Evolutionary conservation across 2,888 invertebrate species (phyloP), one percentile per base, ranked within the genome.

Genomic region (Pycnomerus fuliginosus): DNA sequence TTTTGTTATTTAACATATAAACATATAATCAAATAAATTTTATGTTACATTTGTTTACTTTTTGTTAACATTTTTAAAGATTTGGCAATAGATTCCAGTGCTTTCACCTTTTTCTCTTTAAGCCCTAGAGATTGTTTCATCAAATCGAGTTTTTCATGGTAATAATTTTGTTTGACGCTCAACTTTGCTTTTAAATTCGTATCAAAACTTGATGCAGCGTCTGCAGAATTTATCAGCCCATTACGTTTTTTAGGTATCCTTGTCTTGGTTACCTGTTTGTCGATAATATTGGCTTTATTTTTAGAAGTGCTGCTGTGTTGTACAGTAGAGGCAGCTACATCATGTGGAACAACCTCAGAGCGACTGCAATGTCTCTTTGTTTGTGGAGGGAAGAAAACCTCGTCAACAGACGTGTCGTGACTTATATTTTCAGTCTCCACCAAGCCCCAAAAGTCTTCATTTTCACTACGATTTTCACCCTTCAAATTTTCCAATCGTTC

Each of bases 1-100:
- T 29, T 11, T n/a, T 29, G 11, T 10, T 11, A 25, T 24, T 29
- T 29, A 12, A 13, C n/a, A 29, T 8, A 13, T 29, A 12, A 29
- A 13, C 10, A 27, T 7, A 27, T 27, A 8, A 27, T 27, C 4
- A 20, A 20, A 20, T 20, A 7, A 20, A 20, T 7, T 20, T 20
- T 20, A 7, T 7, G 20, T n/a, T n/a, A 5, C 17, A 7, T 5
- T 29, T 12, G 13, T 11, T 11, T 5, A 29, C 14, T 12, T 29
- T 8, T 14, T 20, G 8, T 5, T 5, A 20, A 20, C 4, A 20
- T 20, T 20, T 8, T 20, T 20, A 20, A 8, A 20, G 5, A 5
- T 8, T 20, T 20, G 5, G 20, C 20, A 20, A 20, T 20, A 8
- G 20, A 20, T 20, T 20, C 20, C 20, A 20, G 8, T 4, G 20